Base-by-base conservation (phyloP, 2,797 vertebrate species). In the Notolabrus celidotus region DNA sequence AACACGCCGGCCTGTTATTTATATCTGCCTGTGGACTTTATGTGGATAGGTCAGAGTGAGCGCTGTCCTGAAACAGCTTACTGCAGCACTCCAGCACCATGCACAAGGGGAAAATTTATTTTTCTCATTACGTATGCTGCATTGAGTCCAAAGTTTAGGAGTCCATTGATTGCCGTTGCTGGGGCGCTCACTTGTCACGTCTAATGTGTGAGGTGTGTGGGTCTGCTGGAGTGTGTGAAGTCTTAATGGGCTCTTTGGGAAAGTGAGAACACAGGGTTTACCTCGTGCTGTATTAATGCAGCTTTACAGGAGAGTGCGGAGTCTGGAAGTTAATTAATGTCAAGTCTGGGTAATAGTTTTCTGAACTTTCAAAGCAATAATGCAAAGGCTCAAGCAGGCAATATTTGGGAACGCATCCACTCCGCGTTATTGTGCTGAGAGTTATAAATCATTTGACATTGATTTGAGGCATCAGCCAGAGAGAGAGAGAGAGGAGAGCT, bases 101-200 rank as follows among this genome's bases (percentile, higher is more conserved):
- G 67, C 71, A 60, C 64, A 65, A 74, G 36, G 67, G 77, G 87
- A 82, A 83, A 81, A 88, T 91, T 84, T 87, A 84, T 89, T 86
- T 89, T 84, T 86, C 88, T 91, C 86, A 89, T 92, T 91, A 86
- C 67, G 84, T 86, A 92, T 92, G 83, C 91, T 65, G 74, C 70
- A 57, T 87, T 83, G 86, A 85, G 77, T 86, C 79, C 70, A 86
- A 86, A 90, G 71, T 87, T 87, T 88, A 77, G 83, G 72, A 72
- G 82, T 65, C 67, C 89, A 90, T 88, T 86, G 90, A 92, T 87
- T 81, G 77, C 61, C 64, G 81, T 75, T 87, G 84, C 72, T 25
- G 47, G 49, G 70, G 70, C 73, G 56, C 74, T 80, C 52, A 22
- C 72, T 77, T 59, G 69, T 79, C 86, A 71, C 53, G 38, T 69